Conservation (phyloP, 2,113 vertebrate genomes). For the Callocephalon fimbriatum region DNA sequence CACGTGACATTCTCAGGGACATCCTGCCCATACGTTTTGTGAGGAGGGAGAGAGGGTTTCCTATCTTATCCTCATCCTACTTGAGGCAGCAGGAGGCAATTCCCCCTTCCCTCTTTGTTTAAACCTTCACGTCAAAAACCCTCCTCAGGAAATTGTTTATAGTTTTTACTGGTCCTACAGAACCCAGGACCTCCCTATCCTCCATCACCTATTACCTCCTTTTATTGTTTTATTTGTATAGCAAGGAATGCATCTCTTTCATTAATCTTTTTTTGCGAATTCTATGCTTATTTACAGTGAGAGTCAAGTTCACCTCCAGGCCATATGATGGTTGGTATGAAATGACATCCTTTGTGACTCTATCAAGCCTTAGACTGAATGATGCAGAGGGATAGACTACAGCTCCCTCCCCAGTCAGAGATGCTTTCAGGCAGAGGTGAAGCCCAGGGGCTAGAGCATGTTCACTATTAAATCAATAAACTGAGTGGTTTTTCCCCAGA, state of each 20-base stretch:
- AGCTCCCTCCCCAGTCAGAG: not conserved
- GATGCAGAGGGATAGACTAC: not conserved
- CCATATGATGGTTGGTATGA: not conserved
- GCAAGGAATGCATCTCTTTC: not conserved
- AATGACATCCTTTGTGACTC: not conserved
- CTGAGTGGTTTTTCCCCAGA: not conserved
- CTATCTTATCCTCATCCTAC: not conserved
- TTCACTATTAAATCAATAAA: not conserved
- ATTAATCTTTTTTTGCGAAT: not conserved
- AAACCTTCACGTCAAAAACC: not conserved
- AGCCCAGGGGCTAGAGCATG: not conserved
- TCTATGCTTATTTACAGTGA: not conserved
- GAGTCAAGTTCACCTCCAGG: not conserved
- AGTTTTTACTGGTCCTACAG: not conserved
- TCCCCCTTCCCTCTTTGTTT: not conserved
- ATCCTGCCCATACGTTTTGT: not conserved
- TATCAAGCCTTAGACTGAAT: not conserved
- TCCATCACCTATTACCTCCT: not conserved
- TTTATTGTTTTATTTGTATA: not conserved
- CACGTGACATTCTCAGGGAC: fast-evolving
- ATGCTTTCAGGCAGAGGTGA: not conserved
- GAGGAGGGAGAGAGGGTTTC: not conserved
- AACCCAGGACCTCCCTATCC: not conserved
- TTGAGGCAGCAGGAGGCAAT: not conserved
- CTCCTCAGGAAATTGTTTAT: not conserved